Evolutionary conservation across 2,113 vertebrate genomes (phyloP), one percentile per base, ranked within the genome.

Genomic region (Calonectris borealis): DNA sequence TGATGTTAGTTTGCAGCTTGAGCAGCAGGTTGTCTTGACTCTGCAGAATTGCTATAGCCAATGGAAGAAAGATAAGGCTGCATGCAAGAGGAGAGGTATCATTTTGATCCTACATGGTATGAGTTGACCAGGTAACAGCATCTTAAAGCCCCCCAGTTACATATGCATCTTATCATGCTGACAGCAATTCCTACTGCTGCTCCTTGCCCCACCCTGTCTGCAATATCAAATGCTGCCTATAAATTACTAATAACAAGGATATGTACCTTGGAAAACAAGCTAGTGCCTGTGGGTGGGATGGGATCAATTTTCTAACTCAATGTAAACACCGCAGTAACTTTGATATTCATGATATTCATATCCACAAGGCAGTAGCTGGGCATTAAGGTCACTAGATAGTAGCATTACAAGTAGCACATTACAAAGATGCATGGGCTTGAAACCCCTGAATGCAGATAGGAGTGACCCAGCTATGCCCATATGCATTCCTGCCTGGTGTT

Each of bases 321-420:
- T 62, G 90, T 84, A 91, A 77, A 79, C 73, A 89, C 2, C 0
- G 16, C 78, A 73, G 89, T 46, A 83, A 57, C 64, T 72, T 55
- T 84, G 96, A 88, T 94, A 90, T 92, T 88, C 44, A 22, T 80
- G 78, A 83, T 83, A 73, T 96, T 93, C 93, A 83, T 87, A 83
- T 29, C 82, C 89, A 76, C 70, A 69, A 91, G 81, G 89, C 86
- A 94, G 81, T 7, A 84, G 81, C 84, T 76, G 93, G 95, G 69
- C 93, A 55, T 13, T 15, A 49, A 77, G 87, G 78, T 71, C 93
- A 85, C 61, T 8, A 85, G 94, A 77, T 26, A 83, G 87, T 7
- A 36, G 70, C 73, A 44, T 34, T 38, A 31, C 84, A 86, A 94
- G 91, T 7, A 91, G 89, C 66, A 87, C 44, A 16, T 60, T 42